Base-by-base conservation (phyloP, 2,113 vertebrate species). In the Eulacestoma nigropectus region DNA sequence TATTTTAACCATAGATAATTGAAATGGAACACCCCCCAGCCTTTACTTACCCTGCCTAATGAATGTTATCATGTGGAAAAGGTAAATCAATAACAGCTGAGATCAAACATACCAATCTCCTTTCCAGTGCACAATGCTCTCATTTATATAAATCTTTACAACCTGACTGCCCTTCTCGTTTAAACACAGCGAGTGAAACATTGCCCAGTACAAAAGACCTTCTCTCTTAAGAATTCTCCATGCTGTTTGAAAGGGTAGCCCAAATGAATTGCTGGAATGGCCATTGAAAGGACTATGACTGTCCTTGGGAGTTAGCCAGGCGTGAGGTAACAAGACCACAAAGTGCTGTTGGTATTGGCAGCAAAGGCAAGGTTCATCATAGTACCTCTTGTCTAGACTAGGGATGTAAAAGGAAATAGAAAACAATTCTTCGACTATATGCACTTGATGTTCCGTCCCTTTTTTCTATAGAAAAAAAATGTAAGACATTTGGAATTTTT, bases 111-210 rank as follows among this genome's bases (percentile, higher is more conserved):
- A 92, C 95, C 97, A 78, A 95, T 96, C 94, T 96, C 84, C 95
- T 95, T 97, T 92, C 95, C 96, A 95, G 94, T 70, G 86, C 96
- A 98, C 97, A 98, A 96, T 96, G 94, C 93, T 96, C 82, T 97
- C 73, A 70, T 97, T 97, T 98, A 95, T 98, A 98, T 97, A 97
- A 98, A 97, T 96, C 95, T 97, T 94, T 91, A 90, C 85, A 93
- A 91, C 80, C 86, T 93, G 87, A 97, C 63, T 75, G 89, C 76
- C 87, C 80, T 89, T 86, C 87, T 85, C 79, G 0, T 93, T 93
- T 93, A 97, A 96, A 80, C 4, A 3, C 64, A 89, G 52, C 0
- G 1, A 93, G 67, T 87, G 77, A 89, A 81, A 85, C 64, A 78
- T 83, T 87, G 53, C 81, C 83, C 8, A 5, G 65, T 44, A 93